Conservation (phyloP, 1,140 invertebrate species). For the Drosophila nasuta region DNA sequence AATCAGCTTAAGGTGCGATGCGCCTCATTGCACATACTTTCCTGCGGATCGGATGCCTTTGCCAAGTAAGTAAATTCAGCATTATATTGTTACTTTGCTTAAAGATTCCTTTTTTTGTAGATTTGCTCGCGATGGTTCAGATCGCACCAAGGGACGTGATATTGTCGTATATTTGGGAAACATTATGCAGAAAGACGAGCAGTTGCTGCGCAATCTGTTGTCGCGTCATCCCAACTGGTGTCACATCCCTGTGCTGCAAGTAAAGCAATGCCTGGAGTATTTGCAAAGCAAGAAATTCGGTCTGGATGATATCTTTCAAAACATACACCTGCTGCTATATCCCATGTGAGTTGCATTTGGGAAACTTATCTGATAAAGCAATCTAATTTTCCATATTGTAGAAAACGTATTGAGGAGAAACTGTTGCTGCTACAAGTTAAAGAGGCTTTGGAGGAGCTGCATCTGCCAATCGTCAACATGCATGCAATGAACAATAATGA, state of each 20-base stretch:
- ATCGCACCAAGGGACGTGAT: constrained; percentile 86
- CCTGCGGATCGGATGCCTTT: constrained; percentile 86
- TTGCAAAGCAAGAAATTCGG: constrained; percentile 85
- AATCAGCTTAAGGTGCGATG: constrained; percentile 86
- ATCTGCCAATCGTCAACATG: constrained; percentile 52
- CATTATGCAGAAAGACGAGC: constrained; percentile 61
- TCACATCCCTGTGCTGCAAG: constrained; percentile 85
- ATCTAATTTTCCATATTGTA: constrained; percentile 8
- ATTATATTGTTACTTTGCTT: background rate
- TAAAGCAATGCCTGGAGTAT: constrained; percentile 86
- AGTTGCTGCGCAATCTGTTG: constrained; percentile 81
- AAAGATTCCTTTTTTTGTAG: constrained; percentile 64
- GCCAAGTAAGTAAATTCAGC: constrained; percentile 84
- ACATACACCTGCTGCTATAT: constrained; percentile 86
- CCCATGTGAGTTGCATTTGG: constrained; percentile 83
- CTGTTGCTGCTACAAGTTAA: constrained; percentile 53
- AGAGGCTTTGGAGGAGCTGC: constrained; percentile 66
- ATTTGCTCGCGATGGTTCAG: constrained; percentile 86
- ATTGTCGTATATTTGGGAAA: constrained; percentile 84
- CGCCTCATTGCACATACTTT: constrained; percentile 86
- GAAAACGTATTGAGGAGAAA: constrained; percentile 81
- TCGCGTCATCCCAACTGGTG: constrained; percentile 87
- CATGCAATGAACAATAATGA: constrained; percentile 63
- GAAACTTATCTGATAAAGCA: background rate
- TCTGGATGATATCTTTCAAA: constrained; percentile 85